Conservation (phyloP, 1,140 invertebrate species). For the Dendrolimus punctatus region DNA sequence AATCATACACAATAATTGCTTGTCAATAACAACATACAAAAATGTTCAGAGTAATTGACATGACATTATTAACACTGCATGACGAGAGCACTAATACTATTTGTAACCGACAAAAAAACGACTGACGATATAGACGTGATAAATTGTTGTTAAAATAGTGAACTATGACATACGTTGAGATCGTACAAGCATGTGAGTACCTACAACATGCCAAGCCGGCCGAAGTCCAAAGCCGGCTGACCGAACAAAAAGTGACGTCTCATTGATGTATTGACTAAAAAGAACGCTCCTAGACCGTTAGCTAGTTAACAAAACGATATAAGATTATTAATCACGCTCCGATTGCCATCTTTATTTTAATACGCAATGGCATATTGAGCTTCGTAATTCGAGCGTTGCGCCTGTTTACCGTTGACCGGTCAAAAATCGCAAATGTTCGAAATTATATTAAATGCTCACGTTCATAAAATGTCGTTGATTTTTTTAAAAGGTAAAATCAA, state of each 20-base stretch:
- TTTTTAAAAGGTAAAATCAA: too few species aligned
- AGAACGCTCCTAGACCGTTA: constrained; percentile 44
- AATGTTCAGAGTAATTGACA: background rate
- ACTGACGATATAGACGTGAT: constrained; percentile 35
- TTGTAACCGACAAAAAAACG: constrained; percentile 32
- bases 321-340: constrained; percentile 38
- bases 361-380: constrained; percentile 5
- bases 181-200: constrained; percentile 19
- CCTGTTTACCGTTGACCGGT: too few species aligned
- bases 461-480: too few species aligned
- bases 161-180: constrained; percentile 49
- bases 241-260: constrained; percentile 47
- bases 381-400: too few species aligned
- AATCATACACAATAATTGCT: too few species aligned
- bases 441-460: too few species aligned
- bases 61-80: constrained; percentile 4
- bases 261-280: constrained; percentile 56
- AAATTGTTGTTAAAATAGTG: constrained; percentile 53
- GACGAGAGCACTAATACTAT: constrained; percentile 15
- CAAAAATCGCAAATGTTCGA: too few species aligned
- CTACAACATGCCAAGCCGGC: constrained; percentile 26
- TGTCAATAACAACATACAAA: too few species aligned
- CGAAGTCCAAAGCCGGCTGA: constrained; percentile 10
- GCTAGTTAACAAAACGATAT: constrained; percentile 49
- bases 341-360: constrained; percentile 34